A percentile compares a stretch with the other conserved stretches of the same genome.
These are phyloP conservation scores for Stegastes partitus DNA, from an alignment of 2,113 vertebrate genomes.

Conservation along the genomic window DNA sequence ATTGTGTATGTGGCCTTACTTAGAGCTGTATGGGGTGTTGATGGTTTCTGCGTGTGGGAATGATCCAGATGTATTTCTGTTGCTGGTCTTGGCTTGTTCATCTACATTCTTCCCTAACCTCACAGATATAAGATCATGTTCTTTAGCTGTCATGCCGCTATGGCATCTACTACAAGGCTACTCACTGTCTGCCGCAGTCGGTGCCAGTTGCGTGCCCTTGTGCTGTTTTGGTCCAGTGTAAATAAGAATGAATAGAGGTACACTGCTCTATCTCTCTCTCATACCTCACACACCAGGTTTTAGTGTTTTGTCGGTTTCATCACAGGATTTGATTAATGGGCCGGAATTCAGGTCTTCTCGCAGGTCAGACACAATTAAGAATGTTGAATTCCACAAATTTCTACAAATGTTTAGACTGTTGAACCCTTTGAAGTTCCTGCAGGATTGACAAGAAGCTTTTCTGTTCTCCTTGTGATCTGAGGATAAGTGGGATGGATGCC, in stretches of 20 bases:
- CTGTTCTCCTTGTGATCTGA: slow-evolving; percentile 55
- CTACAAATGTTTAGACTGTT: slow-evolving; percentile 68
- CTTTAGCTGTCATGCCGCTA: slow-evolving; percentile 35
- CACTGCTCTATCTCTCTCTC: slow-evolving; percentile 24
- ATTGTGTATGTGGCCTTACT: slow-evolving; percentile 22
- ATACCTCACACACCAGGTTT: slow-evolving; percentile 24
- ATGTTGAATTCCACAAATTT: slow-evolving; percentile 72
- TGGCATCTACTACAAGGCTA: slow-evolving; percentile 23
- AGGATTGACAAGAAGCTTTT: slow-evolving; percentile 60
- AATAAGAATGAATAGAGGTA: slow-evolving; percentile 25
- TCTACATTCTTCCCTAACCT: slow-evolving; percentile 52
- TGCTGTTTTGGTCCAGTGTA: slow-evolving; percentile 27
- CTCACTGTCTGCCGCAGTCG: neutral
- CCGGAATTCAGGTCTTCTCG: slow-evolving; percentile 48
- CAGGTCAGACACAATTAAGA: slow-evolving; percentile 70
- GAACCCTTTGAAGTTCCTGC: slow-evolving; percentile 67
- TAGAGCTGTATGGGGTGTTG: neutral
- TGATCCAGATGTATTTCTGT: slow-evolving; percentile 20
- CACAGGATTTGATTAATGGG: slow-evolving; percentile 63
- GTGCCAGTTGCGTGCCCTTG: slow-evolving; percentile 2
- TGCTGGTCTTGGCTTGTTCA: slow-evolving; percentile 57
- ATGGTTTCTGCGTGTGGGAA: slow-evolving; percentile 48
- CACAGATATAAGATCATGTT: slow-evolving; percentile 54
- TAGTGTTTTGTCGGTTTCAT: slow-evolving; percentile 61
- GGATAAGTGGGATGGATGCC: slow-evolving; percentile 69